Evolutionary conservation across 2,113 vertebrate species (phyloP), one percentile per base, ranked within the genome.

Genomic region (Morphnarchus princeps): DNA sequence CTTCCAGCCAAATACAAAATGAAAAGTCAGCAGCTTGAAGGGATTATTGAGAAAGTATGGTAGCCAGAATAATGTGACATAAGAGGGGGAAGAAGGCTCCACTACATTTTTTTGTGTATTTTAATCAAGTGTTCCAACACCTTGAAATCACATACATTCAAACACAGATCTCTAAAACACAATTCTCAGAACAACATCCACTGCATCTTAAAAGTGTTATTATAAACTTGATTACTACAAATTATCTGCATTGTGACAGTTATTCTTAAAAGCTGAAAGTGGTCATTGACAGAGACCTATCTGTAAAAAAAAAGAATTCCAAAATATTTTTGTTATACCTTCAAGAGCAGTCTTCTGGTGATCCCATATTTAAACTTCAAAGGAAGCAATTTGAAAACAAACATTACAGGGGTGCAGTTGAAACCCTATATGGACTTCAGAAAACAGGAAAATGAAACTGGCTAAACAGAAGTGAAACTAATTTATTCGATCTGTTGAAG

Each of bases 1-100:
- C 87, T 65, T 83, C 45, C 87, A 82, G 93, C 63, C 93, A 97
- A 88, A 91, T 36, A 82, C 42, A 92, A 95, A 95, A 14, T 22
- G 77, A 76, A 85, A 54, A 96, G 86, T 73, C 96, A 97, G 96
- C 90, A 97, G 95, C 89, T 72, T 55, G 61, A 76, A 50, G 43
- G 79, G 88, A 92, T 77, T 86, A 89, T 21, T 18, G 90, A 85
- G 88, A 61, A 90, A 15, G 43, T 12, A 72, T 13, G 36, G 91
- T n/a, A 76, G 62, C 36, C 72, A 82, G 65, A 77, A 85, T 86
- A 66, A n/a, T 5, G 22, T 34, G 72, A 52, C 45, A 52, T 6
- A 22, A 65, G 32, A 82, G 65, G 55, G 52, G 54, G 43, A 77
- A 84, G 40, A 70, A 57, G 47, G 57, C 69, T 45, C 72, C 24